Percentiles rank a stretch among this genome's conserved stretches.
phyloP scores from a whole-genome alignment of 2,888 invertebrate species.

The Temnothorax ravouxi region DNA sequence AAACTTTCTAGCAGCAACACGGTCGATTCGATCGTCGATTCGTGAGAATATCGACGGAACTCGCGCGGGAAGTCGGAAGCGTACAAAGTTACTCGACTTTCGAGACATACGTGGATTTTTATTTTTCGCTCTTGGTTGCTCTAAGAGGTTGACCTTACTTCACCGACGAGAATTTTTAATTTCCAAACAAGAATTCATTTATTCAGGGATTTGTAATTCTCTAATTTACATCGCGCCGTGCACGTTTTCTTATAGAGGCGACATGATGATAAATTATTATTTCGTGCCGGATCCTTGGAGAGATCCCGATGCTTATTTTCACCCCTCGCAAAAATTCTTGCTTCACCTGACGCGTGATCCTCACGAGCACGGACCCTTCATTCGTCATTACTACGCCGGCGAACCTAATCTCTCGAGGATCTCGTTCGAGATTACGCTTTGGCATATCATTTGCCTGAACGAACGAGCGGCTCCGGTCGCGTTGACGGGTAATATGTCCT shows the following conservation, averaged over 20 bases:
- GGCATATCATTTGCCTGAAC: slow-evolving; percentile 85
- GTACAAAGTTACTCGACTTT: slow-evolving; percentile 39
- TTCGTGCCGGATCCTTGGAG: neutral
- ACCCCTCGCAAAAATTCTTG: slow-evolving; percentile 59
- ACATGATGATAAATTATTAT: slow-evolving; percentile 8
- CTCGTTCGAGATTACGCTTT: slow-evolving; percentile 80
- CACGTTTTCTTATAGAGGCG: neutral
- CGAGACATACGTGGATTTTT: slow-evolving; percentile 10
- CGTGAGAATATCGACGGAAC: slow-evolving; percentile 56
- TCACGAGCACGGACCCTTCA: slow-evolving; percentile 60
- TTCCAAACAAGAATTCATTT: neutral
- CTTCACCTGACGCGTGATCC: slow-evolving; percentile 73
- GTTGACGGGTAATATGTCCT: slow-evolving; percentile 86
- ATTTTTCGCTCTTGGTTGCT: neutral
- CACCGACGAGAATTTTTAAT: neutral
- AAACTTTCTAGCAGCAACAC: slow-evolving; percentile 65
- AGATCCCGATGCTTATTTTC: slow-evolving; percentile 17
- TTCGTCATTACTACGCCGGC: slow-evolving; percentile 79
- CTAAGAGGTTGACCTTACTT: neutral
- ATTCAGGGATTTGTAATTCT: neutral
- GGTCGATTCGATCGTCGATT: slow-evolving; percentile 62
- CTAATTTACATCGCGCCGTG: neutral
- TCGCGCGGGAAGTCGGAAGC: slow-evolving; percentile 10
- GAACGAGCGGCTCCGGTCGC: slow-evolving; percentile 83
- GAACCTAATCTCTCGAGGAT: slow-evolving; percentile 82